A percentile compares a stretch with the other conserved stretches of the same genome.
Evolutionary conservation across 2,888 invertebrate genomes (phyloP).

Genomic region (Epistrophe grossulariae): DNA sequence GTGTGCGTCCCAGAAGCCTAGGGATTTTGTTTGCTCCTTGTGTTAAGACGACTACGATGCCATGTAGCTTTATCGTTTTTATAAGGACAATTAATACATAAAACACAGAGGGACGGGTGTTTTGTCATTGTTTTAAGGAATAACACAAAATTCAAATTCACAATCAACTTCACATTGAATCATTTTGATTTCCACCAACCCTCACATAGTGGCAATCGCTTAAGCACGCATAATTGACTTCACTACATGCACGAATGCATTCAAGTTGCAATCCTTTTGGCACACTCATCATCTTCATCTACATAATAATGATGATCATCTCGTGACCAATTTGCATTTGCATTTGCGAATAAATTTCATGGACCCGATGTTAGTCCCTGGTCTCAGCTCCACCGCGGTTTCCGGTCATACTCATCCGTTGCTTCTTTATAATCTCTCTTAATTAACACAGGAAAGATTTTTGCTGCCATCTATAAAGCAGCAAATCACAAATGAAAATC

Average conservation of each 20-base stretch:
- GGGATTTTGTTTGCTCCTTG: conserved; percentile 41
- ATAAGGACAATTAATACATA: conserved; percentile 12
- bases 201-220: conserved; percentile 60
- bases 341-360: conserved; percentile 48
- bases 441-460: conserved; percentile 67
- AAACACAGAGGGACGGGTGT: conserved; percentile 1
- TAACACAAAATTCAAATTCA: conserved; percentile 15
- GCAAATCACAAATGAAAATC: conserved; percentile 64
- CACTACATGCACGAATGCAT: conserved; percentile 51
- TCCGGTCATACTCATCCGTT: background rate
- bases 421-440: conserved; percentile 61
- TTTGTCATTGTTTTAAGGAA: conserved; percentile 1
- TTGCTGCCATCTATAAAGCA: conserved; percentile 40
- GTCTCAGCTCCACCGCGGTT: background rate
- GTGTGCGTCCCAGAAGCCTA: conserved; percentile 50
- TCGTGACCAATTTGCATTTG: conserved; percentile 69
- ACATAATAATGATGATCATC: conserved; percentile 55
- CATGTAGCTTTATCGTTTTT: conserved; percentile 31
- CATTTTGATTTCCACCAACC: conserved; percentile 9
- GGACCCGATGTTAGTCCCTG: background rate
- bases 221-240: conserved; percentile 70
- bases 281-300: conserved; percentile 46
- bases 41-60: conserved; percentile 17
- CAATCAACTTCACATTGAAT: conserved; percentile 18
- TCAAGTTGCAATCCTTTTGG: conserved; percentile 42